These are phyloP conservation scores for Enteromius fasciolatus DNA, from an alignment of 2,797 vertebrate genomes.

Conservation along the genomic window DNA sequence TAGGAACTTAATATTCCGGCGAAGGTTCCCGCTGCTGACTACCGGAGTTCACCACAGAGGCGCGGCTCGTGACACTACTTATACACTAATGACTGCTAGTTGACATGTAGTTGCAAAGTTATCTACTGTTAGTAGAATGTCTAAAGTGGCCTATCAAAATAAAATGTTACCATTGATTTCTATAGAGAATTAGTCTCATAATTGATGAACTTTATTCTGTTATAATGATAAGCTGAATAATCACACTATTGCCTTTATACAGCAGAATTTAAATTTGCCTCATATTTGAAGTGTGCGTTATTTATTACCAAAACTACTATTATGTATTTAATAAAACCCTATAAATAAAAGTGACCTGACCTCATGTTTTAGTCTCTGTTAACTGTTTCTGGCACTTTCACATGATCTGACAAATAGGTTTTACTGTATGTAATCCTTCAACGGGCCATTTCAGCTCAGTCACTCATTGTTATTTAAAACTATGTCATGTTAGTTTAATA, in stretches of 20 bases:
- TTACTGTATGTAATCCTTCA: constrained; percentile 43
- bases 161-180: neutral
- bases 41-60: too few species aligned
- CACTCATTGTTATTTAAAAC: constrained; percentile 33
- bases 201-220: neutral
- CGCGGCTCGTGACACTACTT: too few species aligned
- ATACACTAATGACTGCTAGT: too few species aligned
- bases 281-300: neutral
- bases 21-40: too few species aligned
- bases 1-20: too few species aligned
- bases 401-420: constrained; percentile 1
- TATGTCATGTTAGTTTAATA: constrained; percentile 22
- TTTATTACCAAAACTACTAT: neutral
- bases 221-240: neutral
- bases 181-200: neutral
- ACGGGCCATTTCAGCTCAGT: constrained; percentile 21
- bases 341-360: neutral
- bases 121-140: too few species aligned
- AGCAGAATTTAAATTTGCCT: neutral
- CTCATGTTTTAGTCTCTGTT: neutral
- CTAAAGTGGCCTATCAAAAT: too few species aligned
- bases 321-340: neutral
- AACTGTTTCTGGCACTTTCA: neutral
- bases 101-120: too few species aligned
- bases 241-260: neutral